Percentiles rank a stretch among this genome's conserved stretches.
Evolutionary conservation across 1,140 invertebrate genomes (phyloP).

Genomic region (Archegozetes longisetosus): DNA sequence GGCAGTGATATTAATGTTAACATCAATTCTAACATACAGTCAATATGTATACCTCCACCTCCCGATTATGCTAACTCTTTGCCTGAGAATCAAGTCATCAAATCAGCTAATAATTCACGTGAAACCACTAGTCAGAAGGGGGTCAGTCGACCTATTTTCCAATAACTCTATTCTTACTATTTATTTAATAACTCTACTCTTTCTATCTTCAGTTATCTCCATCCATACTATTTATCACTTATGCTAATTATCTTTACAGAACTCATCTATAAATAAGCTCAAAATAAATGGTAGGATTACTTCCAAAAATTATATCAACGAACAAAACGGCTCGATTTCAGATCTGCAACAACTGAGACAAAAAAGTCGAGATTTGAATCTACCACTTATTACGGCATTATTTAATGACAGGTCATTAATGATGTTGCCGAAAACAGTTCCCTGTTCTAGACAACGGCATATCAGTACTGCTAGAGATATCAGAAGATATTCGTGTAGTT

Average conservation of each 20-base stretch:
- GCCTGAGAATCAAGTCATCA: neutral
- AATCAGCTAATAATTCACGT: neutral
- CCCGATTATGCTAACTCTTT: neutral
- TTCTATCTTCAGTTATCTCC: too few relatives aligned
- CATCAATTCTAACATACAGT: neutral
- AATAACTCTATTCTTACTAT: neutral
- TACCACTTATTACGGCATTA: conserved; percentile 69
- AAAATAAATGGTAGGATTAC: neutral
- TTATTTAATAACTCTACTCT: neutral
- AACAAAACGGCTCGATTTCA: conserved; percentile 5
- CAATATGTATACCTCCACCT: neutral
- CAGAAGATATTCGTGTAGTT: neutral
- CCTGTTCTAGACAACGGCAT: conserved; percentile 18
- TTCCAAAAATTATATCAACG: neutral
- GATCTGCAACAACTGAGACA: conserved; percentile 44
- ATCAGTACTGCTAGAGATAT: neutral
- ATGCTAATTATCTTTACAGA: too few relatives aligned
- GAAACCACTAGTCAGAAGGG: neutral
- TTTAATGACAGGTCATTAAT: conserved; percentile 60
- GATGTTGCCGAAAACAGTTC: conserved; percentile 21
- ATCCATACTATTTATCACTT: too few relatives aligned
- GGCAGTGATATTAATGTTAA: neutral
- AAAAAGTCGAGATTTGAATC: conserved; percentile 66
- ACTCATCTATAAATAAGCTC: too few relatives aligned
- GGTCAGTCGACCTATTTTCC: neutral